Base-by-base conservation (phyloP, 2,797 vertebrate species). In the Rhinoraja longicauda region DNA sequence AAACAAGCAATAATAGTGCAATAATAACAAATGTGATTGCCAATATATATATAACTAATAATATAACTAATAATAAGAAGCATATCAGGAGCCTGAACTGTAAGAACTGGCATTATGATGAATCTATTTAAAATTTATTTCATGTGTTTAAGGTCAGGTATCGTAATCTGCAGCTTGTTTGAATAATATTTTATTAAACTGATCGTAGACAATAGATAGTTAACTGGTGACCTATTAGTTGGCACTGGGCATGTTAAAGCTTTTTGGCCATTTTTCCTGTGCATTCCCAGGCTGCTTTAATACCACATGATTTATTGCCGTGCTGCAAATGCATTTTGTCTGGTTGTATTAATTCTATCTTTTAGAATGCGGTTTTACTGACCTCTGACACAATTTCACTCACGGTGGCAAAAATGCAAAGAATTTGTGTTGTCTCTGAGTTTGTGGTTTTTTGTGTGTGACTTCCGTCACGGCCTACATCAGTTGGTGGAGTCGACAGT, bases 381-480 rank as follows among this genome's bases (percentile, higher is more conserved):
- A 57, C 57, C 86, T 67, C 15, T 64, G 84, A 36, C 8, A 8
- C n/a, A 19, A 88, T 67, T 64, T 88, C 8, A 8, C 84, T 67
- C 84, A 36, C 84, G 88, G n/a, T 88, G 19, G 45, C 17, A n/a
- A 62, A 88, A 67, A 88, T 36, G 84, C n/a, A 88, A 64, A 67
- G 21, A 64, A 7, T 19, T 21, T 88, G 62, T 17, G 36, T 78
- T 78, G 15, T 39, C 36, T 36, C 32, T 5, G 8, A 7, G n/a
- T 12, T n/a, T 26, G n/a, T 15, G 26, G 13, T 6, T 82, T 53
- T 84, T 9, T 64, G 32, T 0, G 62, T 32, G n/a, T 36, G 59
- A 36, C 6, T 59, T 84, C 79, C 82, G 53, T 84, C 53, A 5
- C 4, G 10, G 12, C 0, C 59, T 64, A 67, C 5, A 17, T 88